phyloP scores from a whole-genome alignment of 1,140 invertebrate species.

The Leptopilina clavipes region DNA sequence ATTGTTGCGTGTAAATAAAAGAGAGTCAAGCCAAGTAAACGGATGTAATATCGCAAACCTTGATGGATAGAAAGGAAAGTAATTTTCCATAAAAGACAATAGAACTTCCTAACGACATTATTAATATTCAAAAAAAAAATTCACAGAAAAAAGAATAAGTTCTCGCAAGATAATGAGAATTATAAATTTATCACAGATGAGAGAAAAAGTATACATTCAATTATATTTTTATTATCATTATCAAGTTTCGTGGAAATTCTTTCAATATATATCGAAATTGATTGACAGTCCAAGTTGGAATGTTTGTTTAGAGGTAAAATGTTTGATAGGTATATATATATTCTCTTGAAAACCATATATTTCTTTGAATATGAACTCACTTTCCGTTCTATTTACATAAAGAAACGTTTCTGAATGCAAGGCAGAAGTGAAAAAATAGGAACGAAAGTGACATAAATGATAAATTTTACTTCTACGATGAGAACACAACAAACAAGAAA shows the following conservation, averaged over 20 bases:
- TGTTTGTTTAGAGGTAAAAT: too few relatives aligned
- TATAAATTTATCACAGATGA: too few relatives aligned
- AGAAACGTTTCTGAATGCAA: too few relatives aligned
- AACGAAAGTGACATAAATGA: too few relatives aligned
- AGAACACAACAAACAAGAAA: too few relatives aligned
- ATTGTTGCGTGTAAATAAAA: neutral
- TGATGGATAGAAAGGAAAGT: neutral
- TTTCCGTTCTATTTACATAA: too few relatives aligned
- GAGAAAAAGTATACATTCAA: neutral
- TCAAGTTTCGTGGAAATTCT: neutral
- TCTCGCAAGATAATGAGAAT: neutral
- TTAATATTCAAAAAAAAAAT: neutral
- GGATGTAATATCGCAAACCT: constrained; percentile 23
- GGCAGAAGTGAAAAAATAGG: too few relatives aligned
- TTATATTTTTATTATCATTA: neutral
- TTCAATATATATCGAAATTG: neutral
- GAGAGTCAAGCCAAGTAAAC: neutral
- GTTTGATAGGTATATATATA: too few relatives aligned
- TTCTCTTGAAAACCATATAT: too few relatives aligned
- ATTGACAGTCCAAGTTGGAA: too few relatives aligned
- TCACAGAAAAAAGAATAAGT: neutral
- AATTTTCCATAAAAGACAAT: constrained; percentile 23
- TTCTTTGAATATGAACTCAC: too few relatives aligned
- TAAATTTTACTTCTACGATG: too few relatives aligned
- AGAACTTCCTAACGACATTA: neutral